These are phyloP conservation scores for Orchesella cincta DNA, from an alignment of 1,140 invertebrate genomes.

Conservation along the genomic window DNA sequence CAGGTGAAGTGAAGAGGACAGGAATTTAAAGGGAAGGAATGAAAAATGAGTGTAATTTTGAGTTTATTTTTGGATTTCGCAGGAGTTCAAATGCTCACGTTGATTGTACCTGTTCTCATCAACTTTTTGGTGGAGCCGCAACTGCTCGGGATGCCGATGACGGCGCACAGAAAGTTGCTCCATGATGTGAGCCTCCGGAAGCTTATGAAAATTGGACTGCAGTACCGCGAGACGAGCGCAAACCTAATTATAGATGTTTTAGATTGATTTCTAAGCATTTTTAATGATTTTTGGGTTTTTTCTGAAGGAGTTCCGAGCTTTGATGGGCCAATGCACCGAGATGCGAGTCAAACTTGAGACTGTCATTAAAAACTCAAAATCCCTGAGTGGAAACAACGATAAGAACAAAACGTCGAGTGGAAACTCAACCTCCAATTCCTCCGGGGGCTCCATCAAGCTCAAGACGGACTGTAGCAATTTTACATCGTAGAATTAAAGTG, in stretches of 20 bases:
- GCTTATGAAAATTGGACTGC: slow-evolving; percentile 86
- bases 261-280: neutral
- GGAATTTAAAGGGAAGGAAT: too few relatives aligned
- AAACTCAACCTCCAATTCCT: slow-evolving; percentile 53
- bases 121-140: slow-evolving; percentile 75
- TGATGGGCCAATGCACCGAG: slow-evolving; percentile 80
- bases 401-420: slow-evolving; percentile 44
- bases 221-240: slow-evolving; percentile 74
- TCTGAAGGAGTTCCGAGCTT: slow-evolving; percentile 80
- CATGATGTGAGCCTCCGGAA: slow-evolving; percentile 85
- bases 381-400: slow-evolving; percentile 33
- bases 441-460: slow-evolving; percentile 78
- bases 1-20: slow-evolving; percentile 31
- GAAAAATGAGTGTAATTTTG: neutral
- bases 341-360: slow-evolving; percentile 79
- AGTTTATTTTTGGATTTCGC: slow-evolving; percentile 52
- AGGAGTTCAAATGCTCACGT: slow-evolving; percentile 85
- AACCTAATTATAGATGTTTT: neutral
- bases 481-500: too few relatives aligned
- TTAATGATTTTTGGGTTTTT: slow-evolving; percentile 49
- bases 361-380: slow-evolving; percentile 64
- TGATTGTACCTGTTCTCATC: slow-evolving; percentile 85
- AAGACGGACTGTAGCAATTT: slow-evolving; percentile 97
- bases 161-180: slow-evolving; percentile 72
- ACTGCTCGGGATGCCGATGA: slow-evolving; percentile 72